Evolutionary conservation across 2,888 invertebrate species (phyloP).

Genomic region (Phymatocera aterrima): DNA sequence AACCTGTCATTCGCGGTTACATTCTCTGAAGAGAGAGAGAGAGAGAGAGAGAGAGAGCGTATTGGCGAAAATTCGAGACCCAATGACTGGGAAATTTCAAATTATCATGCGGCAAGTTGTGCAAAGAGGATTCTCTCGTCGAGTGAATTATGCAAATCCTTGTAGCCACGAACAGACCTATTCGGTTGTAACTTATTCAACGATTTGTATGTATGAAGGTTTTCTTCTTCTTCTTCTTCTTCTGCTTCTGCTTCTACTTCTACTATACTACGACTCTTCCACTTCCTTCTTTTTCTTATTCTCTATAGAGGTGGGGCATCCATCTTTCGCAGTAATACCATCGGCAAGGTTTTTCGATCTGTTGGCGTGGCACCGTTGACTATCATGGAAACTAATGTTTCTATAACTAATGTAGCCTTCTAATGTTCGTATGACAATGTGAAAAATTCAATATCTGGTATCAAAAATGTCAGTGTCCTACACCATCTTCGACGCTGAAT

Average conservation of each 20-base stretch:
- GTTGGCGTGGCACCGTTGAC: background rate
- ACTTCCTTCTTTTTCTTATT: no score
- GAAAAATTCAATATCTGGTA: no score
- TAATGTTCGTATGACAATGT: background rate
- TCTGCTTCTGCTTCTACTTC: no score
- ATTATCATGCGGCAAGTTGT: background rate
- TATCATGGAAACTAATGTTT: background rate
- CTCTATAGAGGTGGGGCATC: background rate
- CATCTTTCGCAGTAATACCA: background rate
- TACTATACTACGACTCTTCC: no score
- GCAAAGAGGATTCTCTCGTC: background rate
- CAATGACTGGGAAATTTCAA: background rate
- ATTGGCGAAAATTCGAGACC: background rate
- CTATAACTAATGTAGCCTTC: no score
- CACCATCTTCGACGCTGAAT: no score
- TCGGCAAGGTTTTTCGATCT: background rate
- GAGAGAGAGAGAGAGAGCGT: no score
- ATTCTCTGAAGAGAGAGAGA: background rate
- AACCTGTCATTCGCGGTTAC: no score
- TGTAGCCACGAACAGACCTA: background rate
- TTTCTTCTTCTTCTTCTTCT: background rate
- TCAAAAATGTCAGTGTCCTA: no score
- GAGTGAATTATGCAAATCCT: slow-evolving; percentile 5
- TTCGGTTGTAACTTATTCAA: background rate
- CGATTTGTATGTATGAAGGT: background rate